phyloP scores from a whole-genome alignment of 2,797 vertebrate species.

The Uromys caudimaculatus region DNA sequence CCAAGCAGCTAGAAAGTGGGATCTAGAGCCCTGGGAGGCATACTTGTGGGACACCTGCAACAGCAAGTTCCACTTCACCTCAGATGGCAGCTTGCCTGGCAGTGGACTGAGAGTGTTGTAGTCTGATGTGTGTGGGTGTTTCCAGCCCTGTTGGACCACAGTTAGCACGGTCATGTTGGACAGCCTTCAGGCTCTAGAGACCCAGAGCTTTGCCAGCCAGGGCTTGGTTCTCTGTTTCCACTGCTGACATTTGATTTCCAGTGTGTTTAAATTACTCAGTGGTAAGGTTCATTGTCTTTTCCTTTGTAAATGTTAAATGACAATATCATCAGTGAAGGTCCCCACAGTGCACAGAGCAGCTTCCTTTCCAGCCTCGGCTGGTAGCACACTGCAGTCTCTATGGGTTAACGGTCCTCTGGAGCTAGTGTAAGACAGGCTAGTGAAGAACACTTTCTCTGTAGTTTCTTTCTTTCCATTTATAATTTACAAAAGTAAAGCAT shows the following conservation, averaged over 20 bases:
- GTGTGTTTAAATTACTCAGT: slow-evolving; percentile 67
- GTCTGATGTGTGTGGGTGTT: neutral
- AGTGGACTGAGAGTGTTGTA: neutral
- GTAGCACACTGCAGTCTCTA: neutral
- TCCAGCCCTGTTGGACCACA: neutral
- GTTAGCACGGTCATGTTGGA: neutral
- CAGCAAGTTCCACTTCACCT: too few species aligned
- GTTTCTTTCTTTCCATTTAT: slow-evolving; percentile 71
- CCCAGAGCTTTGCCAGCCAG: slow-evolving; percentile 40
- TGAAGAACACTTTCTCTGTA: slow-evolving; percentile 59
- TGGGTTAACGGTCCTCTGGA: neutral
- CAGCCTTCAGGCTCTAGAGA: neutral
- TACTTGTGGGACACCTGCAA: neutral
- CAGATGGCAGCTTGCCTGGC: neutral
- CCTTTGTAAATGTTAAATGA: slow-evolving; percentile 53
- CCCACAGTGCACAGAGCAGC: slow-evolving; percentile 47
- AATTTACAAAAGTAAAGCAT: slow-evolving; percentile 84
- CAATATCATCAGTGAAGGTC: slow-evolving; percentile 42
- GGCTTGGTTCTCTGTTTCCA: slow-evolving; percentile 30
- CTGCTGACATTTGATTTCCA: slow-evolving; percentile 75
- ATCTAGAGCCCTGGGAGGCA: slow-evolving; percentile 14
- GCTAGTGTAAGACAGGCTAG: slow-evolving; percentile 61
- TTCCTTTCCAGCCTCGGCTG: slow-evolving; percentile 49
- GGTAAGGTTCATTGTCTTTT: slow-evolving; percentile 68
- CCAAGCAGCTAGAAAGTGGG: neutral